These are phyloP conservation scores for Galbula dea DNA, from an alignment of 2,113 vertebrate species.

Conservation along the genomic window DNA sequence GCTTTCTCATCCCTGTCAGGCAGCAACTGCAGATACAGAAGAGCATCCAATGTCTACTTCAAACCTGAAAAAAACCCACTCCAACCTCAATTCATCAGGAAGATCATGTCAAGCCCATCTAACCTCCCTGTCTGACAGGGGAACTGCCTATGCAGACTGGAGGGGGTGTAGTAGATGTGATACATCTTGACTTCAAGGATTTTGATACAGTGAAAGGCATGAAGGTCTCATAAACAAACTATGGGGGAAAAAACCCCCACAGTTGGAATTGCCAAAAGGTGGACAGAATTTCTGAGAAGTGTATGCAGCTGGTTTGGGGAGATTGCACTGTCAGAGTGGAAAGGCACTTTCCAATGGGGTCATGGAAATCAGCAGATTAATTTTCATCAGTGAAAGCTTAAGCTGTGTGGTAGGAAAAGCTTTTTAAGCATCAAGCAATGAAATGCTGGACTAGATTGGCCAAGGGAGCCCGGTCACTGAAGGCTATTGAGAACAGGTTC, in stretches of 20 bases:
- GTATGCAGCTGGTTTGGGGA: background rate
- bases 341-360: background rate
- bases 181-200: background rate
- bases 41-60: background rate
- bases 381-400: constrained; percentile 10
- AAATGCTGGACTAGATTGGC: background rate
- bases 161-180: background rate
- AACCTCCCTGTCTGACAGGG: background rate
- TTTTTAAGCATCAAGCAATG: background rate
- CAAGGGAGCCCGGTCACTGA: constrained; percentile 18
- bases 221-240: background rate
- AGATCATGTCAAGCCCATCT: constrained; percentile 14
- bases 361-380: background rate
- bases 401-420: constrained; percentile 1
- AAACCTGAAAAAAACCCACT: background rate
- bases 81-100: background rate
- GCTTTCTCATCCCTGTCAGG: background rate
- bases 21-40: background rate
- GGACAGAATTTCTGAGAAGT: background rate
- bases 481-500: constrained; percentile 28
- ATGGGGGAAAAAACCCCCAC: background rate
- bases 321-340: background rate
- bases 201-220: background rate
- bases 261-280: background rate
- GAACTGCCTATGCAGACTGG: background rate